Evolutionary conservation across 2,888 invertebrate genomes (phyloP).

Genomic region (Ophraella communa): DNA sequence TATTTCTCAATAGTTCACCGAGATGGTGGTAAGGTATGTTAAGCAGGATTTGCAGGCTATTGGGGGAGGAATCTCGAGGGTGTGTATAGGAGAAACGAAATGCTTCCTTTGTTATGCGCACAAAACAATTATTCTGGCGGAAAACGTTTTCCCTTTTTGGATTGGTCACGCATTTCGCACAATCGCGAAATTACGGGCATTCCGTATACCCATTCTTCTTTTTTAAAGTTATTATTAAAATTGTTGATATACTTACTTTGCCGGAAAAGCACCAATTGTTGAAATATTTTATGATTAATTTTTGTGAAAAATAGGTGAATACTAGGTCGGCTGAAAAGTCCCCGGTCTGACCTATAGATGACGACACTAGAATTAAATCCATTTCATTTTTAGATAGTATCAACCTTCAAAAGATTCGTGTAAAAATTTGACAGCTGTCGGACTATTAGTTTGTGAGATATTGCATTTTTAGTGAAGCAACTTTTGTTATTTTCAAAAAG

Average conservation of each 20-base stretch:
- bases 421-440: too few relatives aligned
- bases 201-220: constrained; percentile 29
- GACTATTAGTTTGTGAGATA: too few relatives aligned
- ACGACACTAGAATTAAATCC: too few relatives aligned
- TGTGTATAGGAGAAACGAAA: constrained; percentile 43
- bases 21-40: neutral
- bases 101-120: constrained; percentile 56
- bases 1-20: neutral
- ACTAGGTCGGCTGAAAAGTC: too few relatives aligned
- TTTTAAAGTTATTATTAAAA: constrained; percentile 16
- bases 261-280: neutral
- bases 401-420: too few relatives aligned
- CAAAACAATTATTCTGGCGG: constrained; percentile 61
- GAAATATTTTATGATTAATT: neutral
- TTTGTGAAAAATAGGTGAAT: too few relatives aligned
- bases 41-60: neutral
- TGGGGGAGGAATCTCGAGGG: constrained; percentile 28
- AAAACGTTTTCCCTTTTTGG: constrained; percentile 57
- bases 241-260: neutral
- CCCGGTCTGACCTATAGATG: too few relatives aligned
- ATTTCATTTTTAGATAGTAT: too few relatives aligned
- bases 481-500: too few relatives aligned
- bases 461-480: too few relatives aligned
- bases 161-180: constrained; percentile 58
- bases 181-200: constrained; percentile 52